These are phyloP conservation scores for Zaprionus bogoriensis DNA, from an alignment of 2,888 invertebrate species.

Conservation along the genomic window DNA sequence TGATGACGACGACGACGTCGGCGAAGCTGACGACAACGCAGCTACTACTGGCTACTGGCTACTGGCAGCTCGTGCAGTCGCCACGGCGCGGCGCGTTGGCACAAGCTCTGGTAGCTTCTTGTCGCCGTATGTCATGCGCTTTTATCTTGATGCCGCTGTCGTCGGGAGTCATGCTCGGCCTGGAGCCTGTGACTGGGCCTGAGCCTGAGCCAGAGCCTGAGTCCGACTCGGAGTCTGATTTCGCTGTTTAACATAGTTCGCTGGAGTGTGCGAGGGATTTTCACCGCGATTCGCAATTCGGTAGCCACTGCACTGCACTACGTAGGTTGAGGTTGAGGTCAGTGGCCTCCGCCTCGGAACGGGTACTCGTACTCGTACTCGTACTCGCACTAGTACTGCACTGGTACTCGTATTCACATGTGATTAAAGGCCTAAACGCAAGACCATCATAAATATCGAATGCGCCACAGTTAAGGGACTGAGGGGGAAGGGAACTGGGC, in stretches of 20 bases:
- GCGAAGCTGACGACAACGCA: slow-evolving; percentile 51
- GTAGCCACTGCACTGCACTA: slow-evolving; percentile 62
- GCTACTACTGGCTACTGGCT: slow-evolving; percentile 36
- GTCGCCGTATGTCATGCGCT: slow-evolving; percentile 75
- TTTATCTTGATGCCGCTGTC: slow-evolving; percentile 72
- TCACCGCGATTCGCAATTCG: slow-evolving; percentile 59
- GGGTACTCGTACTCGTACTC: not conserved
- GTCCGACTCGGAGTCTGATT: slow-evolving; percentile 52
- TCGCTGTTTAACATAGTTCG: slow-evolving; percentile 73
- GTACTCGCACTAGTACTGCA: slow-evolving; percentile 10
- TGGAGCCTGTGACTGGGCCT: slow-evolving; percentile 26
- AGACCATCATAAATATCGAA: slow-evolving; percentile 74
- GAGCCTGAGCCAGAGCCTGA: slow-evolving; percentile 21
- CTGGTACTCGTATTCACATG: slow-evolving; percentile 51
- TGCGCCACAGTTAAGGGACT: slow-evolving; percentile 73
- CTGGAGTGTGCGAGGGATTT: slow-evolving; percentile 58
- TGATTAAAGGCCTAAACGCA: slow-evolving; percentile 68
- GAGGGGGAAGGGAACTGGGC: too few relatives aligned
- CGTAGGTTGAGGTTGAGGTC: slow-evolving; percentile 73
- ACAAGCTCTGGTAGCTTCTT: slow-evolving; percentile 71
- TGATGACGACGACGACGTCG: slow-evolving; percentile 56
- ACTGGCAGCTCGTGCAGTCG: slow-evolving; percentile 17
- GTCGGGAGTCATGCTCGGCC: slow-evolving; percentile 67
- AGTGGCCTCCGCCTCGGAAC: slow-evolving; percentile 48
- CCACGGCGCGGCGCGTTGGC: too few relatives aligned